Base-by-base conservation (phyloP, 2,113 vertebrate species). In the Rostratula benghalensis region DNA sequence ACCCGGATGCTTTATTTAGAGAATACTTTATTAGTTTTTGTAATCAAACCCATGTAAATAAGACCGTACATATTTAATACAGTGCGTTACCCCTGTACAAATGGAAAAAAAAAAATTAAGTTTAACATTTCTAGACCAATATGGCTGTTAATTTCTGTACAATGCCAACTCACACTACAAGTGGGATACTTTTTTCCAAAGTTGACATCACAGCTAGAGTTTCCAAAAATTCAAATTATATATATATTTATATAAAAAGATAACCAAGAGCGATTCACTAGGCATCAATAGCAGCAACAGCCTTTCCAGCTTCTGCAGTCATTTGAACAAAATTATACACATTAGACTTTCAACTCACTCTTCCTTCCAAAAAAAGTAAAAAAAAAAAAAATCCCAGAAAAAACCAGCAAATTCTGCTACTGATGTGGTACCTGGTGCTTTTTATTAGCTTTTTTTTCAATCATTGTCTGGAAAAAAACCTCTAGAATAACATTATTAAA, bases 41-140 rank as follows among this genome's bases (percentile, higher is more conserved):
- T 99, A 99, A 99, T 99, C 99, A 99, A 99, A 99, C 99, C 98
- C 99, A 99, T 98, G 99, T 99, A 99, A 99, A 99, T 99, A 99
- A 99, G 99, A 99, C 99, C 99, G 98, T 99, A 99, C 99, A 99
- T 99, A 99, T 99, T 99, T 99, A 99, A 99, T 99, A 99, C 99
- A 99, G 99, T 98, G 98, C 97, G 98, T 99, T 99, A 99, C 98
- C 99, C 99, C 99, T 99, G 99, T 99, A 99, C 99, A 99, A 99
- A 99, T 99, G 99, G 98, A 98, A 99, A 98, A 98, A 99, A 98
- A 98, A 98, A 98, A 98, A 97, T 97, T 97, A 97, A 97, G 96
- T 98, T 97, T 98, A 98, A 98, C 95, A 79, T 98, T 98, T 98
- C 98, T 98, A 98, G 98, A 98, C 97, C 98, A 98, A 98, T 98